A percentile compares a stretch with the other conserved stretches of the same genome.
phyloP scores from a whole-genome alignment of 2,113 vertebrate genomes.

The Oryzias curvinotus region DNA sequence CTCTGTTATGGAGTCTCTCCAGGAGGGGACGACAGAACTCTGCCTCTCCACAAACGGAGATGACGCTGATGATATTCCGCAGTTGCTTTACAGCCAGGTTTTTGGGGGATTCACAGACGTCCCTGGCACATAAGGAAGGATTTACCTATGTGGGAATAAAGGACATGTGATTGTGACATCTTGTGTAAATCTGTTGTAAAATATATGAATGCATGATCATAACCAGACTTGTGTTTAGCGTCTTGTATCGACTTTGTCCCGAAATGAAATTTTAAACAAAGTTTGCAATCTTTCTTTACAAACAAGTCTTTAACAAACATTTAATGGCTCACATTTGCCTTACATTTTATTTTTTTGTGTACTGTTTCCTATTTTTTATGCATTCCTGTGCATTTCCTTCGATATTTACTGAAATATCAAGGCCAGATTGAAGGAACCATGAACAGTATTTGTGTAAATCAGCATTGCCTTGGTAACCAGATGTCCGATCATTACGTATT shows the following conservation, averaged over 20 bases:
- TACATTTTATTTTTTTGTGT: constrained; percentile 35
- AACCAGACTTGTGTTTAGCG: constrained; percentile 27
- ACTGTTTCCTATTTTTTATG: constrained; percentile 49
- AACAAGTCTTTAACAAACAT: constrained; percentile 32
- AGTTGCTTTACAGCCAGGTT: constrained; percentile 20
- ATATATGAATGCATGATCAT: constrained; percentile 51
- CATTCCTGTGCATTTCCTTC: constrained; percentile 71
- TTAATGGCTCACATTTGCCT: constrained; percentile 25
- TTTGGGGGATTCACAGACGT: constrained; percentile 54
- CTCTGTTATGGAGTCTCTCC: constrained; percentile 49
- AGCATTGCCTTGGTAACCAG: constrained; percentile 32
- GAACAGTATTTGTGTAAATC: constrained; percentile 56
- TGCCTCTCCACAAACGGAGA: constrained; percentile 44
- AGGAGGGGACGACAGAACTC: constrained; percentile 50
- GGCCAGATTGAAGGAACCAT: constrained; percentile 60
- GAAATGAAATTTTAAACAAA: constrained; percentile 33
- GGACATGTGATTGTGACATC: constrained; percentile 36
- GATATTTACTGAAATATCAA: constrained; percentile 25
- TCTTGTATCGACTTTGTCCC: constrained; percentile 33
- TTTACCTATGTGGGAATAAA: constrained; percentile 39
- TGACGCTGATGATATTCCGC: constrained; percentile 31
- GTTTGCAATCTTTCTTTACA: constrained; percentile 34
- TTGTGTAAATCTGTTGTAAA: constrained; percentile 43
- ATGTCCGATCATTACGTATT: constrained; percentile 34
- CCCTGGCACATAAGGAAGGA: constrained; percentile 66